Conservation (phyloP, 2,888 invertebrate species). For the Metopia argyrocephala region DNA sequence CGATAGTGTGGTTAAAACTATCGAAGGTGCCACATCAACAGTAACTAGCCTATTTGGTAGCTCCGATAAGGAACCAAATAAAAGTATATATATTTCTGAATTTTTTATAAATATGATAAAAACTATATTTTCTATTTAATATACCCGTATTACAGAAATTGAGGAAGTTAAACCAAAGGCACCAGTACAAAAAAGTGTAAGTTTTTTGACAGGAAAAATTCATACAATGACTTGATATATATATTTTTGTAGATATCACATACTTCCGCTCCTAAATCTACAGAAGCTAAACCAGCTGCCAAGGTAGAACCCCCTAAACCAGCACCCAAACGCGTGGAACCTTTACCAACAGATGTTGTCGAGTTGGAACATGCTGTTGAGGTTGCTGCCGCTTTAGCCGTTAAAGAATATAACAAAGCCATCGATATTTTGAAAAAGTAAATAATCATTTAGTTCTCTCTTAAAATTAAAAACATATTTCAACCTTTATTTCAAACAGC, state of each 20-base stretch:
- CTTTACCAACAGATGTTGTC: conserved; percentile 78
- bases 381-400: conserved; percentile 81
- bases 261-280: conserved; percentile 41
- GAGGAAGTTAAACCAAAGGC: conserved; percentile 66
- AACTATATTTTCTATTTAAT: too few relatives aligned
- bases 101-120: neutral
- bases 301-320: conserved; percentile 47
- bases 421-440: conserved; percentile 80
- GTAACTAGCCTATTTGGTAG: conserved; percentile 74
- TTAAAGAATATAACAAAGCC: conserved; percentile 84
- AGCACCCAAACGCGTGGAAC: conserved; percentile 69
- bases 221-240: neutral
- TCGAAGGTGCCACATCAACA: conserved; percentile 70
- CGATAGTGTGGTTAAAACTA: conserved; percentile 69
- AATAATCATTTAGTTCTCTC: conserved; percentile 7
- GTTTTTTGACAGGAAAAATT: conserved; percentile 5
- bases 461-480: neutral
- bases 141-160: conserved; percentile 64
- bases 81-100: conserved; percentile 42
- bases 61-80: conserved; percentile 58
- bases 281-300: conserved; percentile 36
- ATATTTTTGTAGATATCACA: conserved; percentile 31
- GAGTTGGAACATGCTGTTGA: conserved; percentile 82
- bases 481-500: conserved; percentile 70
- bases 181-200: conserved; percentile 63